Base-by-base conservation (phyloP, 2,113 vertebrate species). In the Sinosuthora webbiana region DNA sequence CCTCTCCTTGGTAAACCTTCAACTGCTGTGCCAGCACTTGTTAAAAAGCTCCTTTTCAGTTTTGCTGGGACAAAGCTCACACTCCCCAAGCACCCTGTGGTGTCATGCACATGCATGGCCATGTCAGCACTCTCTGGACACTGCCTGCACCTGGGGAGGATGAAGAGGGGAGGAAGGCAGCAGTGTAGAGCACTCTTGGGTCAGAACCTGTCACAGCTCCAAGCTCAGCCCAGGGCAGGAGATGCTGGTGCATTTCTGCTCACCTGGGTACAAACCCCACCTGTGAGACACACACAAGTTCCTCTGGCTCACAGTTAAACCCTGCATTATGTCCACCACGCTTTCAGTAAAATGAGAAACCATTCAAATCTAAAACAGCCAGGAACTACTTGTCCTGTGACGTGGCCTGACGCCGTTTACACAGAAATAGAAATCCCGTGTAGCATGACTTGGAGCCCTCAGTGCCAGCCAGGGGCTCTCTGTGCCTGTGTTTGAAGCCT, bases 381-480 rank as follows among this genome's bases (percentile, higher is more conserved):
- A 30, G 31, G 41, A 81, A 39, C 73, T 37, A 3, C 17, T 3
- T 31, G 30, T 27, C 59, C 69, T 70, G 33, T 70, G 64, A 87
- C 0, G 1, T 35, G 23, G 59, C 63, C 50, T 69, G 49, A 77
- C 0, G 0, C 64, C 57, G 47, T 21, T 71, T 5, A 33, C 28
- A 56, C 24, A 27, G 2, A 59, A 87, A 82, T 2, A 85, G 83
- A 75, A 70, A 52, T 39, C 27, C 20, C 2, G 14, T 16, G 42
- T 5, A 16, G 55, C 30, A 35, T 24, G 56, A 30, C 64, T 27
- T 22, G 0, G 10, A 56, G 55, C 41, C 87, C 35, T 22, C 56
- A 42, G 71, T 1, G 8, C 14, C 79, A 69, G 63, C 71, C 56
- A 19, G 63, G 63, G 63, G 63, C 71, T 89, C 3, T 0, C 68